Conservation (phyloP, 2,797 vertebrate genomes). For the Galaxias olidus region DNA sequence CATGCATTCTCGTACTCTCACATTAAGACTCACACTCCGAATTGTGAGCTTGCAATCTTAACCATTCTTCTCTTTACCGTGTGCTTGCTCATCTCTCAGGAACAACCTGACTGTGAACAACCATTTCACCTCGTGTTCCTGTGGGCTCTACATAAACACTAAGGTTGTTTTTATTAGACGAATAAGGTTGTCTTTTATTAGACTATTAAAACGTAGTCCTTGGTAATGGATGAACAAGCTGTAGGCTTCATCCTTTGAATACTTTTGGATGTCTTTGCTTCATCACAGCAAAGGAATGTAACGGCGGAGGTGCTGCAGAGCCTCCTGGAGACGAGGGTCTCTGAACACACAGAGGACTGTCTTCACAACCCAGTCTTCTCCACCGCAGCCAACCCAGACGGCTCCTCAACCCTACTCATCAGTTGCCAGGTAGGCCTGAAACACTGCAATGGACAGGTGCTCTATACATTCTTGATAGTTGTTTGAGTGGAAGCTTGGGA, state of each 20-base stretch:
- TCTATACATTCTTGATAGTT: background rate
- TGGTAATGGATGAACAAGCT: background rate
- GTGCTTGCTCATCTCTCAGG: slow-evolving; percentile 65
- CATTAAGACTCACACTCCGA: too few species aligned
- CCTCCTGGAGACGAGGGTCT: slow-evolving; percentile 77
- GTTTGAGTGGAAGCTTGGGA: background rate
- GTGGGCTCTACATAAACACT: slow-evolving; percentile 85
- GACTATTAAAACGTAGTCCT: slow-evolving; percentile 2
- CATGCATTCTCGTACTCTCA: too few species aligned
- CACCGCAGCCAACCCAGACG: slow-evolving; percentile 69
- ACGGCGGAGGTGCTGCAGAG: slow-evolving; percentile 72
- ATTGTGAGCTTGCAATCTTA: background rate
- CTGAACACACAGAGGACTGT: slow-evolving; percentile 82
- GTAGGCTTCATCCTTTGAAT: background rate
- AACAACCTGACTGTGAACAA: slow-evolving; percentile 80
- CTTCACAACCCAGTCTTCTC: slow-evolving; percentile 82
- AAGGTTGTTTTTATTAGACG: slow-evolving; percentile 77
- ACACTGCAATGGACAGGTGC: too few species aligned
- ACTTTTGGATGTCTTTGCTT: background rate
- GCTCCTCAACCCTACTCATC: slow-evolving; percentile 79
- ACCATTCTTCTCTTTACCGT: background rate
- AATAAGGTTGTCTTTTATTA: too few species aligned
- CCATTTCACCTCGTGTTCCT: slow-evolving; percentile 79
- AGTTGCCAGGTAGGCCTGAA: slow-evolving; percentile 79
- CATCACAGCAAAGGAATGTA: slow-evolving; percentile 65